These are phyloP conservation scores for Vulpes lagopus DNA, from an alignment of 2,113 vertebrate genomes.

Conservation along the genomic window DNA sequence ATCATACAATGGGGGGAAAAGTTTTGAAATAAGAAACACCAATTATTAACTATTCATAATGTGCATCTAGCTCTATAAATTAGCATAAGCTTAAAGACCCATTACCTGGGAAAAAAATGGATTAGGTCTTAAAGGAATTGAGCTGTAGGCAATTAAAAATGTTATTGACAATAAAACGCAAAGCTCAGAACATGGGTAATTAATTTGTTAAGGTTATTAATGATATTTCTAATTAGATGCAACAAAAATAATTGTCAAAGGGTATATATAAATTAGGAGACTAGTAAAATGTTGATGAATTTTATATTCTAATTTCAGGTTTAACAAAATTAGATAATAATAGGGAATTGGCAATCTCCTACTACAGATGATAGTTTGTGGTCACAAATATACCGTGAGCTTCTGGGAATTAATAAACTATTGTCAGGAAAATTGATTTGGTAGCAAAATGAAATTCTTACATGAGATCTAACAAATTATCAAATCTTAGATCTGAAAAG, in stretches of 20 bases:
- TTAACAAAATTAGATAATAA: constrained; percentile 23
- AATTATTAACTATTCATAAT: not conserved
- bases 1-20: not conserved
- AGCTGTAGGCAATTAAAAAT: constrained; percentile 17
- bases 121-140: constrained; percentile 26
- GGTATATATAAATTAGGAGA: not conserved
- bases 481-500: not conserved
- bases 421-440: constrained; percentile 40
- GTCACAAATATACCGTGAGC: not conserved
- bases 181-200: not conserved
- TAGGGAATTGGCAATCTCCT: not conserved
- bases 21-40: not conserved
- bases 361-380: not conserved
- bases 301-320: not conserved
- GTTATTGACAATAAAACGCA: constrained; percentile 27
- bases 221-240: not conserved
- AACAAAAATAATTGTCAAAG: constrained; percentile 21
- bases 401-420: not conserved
- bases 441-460: not conserved
- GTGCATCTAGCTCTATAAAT: not conserved
- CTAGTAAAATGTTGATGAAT: not conserved
- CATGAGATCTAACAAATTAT: not conserved
- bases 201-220: constrained; percentile 49
- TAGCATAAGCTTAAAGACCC: not conserved
- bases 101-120: not conserved